Percentiles rank a stretch among this genome's conserved stretches.
Conservation (phyloP, 2,888 invertebrate species). For the Drosophila fulvimacula region DNA sequence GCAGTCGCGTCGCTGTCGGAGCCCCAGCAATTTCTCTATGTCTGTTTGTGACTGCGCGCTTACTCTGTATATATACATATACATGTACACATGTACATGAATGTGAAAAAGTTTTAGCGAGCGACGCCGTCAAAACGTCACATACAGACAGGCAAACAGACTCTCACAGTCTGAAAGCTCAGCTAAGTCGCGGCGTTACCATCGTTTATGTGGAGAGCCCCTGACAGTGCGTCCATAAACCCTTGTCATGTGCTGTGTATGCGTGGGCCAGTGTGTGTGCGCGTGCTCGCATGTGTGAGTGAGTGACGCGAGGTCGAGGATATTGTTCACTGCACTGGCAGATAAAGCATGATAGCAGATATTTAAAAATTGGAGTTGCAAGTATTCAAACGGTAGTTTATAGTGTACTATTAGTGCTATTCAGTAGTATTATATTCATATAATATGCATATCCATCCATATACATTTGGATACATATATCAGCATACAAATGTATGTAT, state of each 20-base stretch:
- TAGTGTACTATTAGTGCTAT: too few species aligned
- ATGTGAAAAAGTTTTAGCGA: constrained; percentile 69
- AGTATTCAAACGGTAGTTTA: too few species aligned
- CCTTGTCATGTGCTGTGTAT: constrained; percentile 7
- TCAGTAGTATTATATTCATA: too few species aligned
- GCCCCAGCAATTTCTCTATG: constrained; percentile 53
- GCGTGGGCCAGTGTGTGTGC: not conserved
- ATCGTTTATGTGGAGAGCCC: constrained; percentile 44
- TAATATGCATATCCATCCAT: too few species aligned
- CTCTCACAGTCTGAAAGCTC: constrained; percentile 54
- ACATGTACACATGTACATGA: constrained; percentile 13
- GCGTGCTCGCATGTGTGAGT: constrained; percentile 21
- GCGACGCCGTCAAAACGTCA: constrained; percentile 54
- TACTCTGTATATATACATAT: not conserved
- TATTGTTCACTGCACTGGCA: constrained; percentile 43
- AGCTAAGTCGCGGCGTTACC: constrained; percentile 57
- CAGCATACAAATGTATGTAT: too few species aligned
- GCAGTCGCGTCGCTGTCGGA: constrained; percentile 48
- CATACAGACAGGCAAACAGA: constrained; percentile 24
- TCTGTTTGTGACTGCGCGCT: constrained; percentile 21
- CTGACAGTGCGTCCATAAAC: constrained; percentile 38
- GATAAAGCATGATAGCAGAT: not conserved
- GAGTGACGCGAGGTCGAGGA: constrained; percentile 42
- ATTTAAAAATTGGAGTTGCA: too few species aligned
- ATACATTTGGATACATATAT: too few species aligned